A percentile compares a stretch with the other conserved stretches of the same genome.
Evolutionary conservation across 2,113 vertebrate genomes (phyloP).

Genomic region (Bombycilla garrulus): DNA sequence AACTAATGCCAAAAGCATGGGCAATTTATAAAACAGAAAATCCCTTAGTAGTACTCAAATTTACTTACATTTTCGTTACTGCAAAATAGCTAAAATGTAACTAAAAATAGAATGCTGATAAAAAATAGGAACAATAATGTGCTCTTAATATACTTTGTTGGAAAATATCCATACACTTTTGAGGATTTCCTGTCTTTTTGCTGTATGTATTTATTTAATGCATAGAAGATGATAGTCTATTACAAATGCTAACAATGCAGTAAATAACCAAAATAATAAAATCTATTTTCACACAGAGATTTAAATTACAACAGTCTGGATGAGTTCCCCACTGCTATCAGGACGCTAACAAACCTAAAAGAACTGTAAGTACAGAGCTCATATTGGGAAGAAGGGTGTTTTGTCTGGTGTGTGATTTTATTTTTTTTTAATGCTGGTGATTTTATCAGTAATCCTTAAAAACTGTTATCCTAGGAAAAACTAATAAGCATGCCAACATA

Average conservation of each 20-base stretch:
- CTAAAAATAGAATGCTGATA: neutral
- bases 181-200: conserved; percentile 20
- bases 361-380: conserved; percentile 85
- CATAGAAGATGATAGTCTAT: neutral
- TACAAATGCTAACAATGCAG: neutral
- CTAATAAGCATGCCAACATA: neutral
- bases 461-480: neutral
- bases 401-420: conserved; percentile 11
- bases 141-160: neutral
- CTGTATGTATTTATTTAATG: neutral
- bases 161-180: neutral
- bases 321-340: conserved; percentile 83
- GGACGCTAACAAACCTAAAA: conserved; percentile 85
- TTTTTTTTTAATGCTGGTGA: neutral
- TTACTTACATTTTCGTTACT: neutral
- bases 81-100: neutral
- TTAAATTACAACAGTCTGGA: conserved; percentile 87
- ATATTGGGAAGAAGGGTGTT: conserved; percentile 1
- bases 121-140: neutral
- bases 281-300: conserved; percentile 74
- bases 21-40: neutral
- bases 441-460: conserved; percentile 26
- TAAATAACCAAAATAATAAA: conserved; percentile 25
- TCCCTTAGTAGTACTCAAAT: neutral
- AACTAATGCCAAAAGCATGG: neutral